Base-by-base conservation (phyloP, 2,888 invertebrate species). In the Rugalucina vietnamica region DNA sequence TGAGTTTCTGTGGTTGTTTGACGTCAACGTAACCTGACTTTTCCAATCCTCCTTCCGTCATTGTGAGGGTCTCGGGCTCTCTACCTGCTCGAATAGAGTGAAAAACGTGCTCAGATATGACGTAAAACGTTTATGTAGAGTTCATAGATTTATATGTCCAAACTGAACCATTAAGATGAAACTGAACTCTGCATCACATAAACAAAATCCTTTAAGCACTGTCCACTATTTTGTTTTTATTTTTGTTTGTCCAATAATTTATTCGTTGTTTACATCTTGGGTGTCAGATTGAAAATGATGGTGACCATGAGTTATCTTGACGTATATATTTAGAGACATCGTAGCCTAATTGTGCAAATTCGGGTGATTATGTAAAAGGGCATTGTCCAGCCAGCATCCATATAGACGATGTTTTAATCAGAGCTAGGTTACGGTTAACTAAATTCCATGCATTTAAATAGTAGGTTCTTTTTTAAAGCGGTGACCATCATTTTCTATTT, bases 21-120 rank as follows among this genome's bases (percentile, higher is more conserved):
- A 92, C 89, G 29, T 91, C 91, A 27, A 92, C 82, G 71, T 92
- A 91, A 57, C 92, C 92, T 29, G 85, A 90, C 71, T 91, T 91
- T 43, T 90, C 89, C 18, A 90, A 84, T n/a, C 90, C 90, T 10
- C 78, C 84, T 27, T 88, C 88, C 32, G 85, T 78, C 88, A 88
- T 88, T 32, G 36, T 84, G 77, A 69, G 73, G 14, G 83, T 81
- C 39, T 65, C 29, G 21, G 5, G 21, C 10, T 65, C 34, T 29
- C 65, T 32, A 3, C 65, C 65, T 65, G 65, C 32, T 34, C 18
- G 24, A 29, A 43, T 43, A 43, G 43, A 43, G 43, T 18, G 10
- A 18, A 43, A 43, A 43, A 43, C 18, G 8, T 43, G 18, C 43
- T n/a, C n/a, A n/a, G n/a, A n/a, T n/a, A n/a, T n/a, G n/a, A n/a